phyloP scores from a whole-genome alignment of 2,113 vertebrate genomes.

The Ranitomeya imitator region DNA sequence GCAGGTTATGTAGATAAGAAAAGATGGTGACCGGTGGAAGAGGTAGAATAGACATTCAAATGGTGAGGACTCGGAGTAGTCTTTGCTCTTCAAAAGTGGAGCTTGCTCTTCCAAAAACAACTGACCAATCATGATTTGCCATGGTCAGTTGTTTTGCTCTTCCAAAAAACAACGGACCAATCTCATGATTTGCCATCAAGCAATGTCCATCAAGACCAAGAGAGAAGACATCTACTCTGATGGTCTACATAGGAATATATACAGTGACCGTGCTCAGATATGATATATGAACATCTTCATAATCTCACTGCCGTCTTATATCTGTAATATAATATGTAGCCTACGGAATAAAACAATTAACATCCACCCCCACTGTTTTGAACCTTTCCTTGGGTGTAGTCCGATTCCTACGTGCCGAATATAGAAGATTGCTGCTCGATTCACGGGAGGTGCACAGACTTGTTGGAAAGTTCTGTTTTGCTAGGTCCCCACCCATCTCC shows the following conservation, averaged over 20 bases:
- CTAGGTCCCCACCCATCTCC: neutral
- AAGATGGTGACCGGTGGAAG: neutral
- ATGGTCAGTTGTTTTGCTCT: no score
- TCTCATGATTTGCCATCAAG: neutral
- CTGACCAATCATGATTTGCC: no score
- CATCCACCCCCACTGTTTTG: neutral
- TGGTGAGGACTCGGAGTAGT: no score
- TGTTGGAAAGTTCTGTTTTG: neutral
- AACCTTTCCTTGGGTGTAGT: neutral
- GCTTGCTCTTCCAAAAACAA: no score
- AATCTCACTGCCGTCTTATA: neutral
- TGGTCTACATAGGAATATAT: neutral
- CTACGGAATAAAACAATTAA: neutral
- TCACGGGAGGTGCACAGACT: neutral
- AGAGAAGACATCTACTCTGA: neutral
- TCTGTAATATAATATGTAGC: neutral
- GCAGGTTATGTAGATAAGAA: conserved; percentile 31
- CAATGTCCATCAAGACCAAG: neutral
- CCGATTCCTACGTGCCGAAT: neutral
- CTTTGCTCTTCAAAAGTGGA: no score
- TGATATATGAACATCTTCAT: neutral
- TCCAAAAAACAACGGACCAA: no score
- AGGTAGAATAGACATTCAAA: neutral
- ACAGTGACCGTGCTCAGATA: neutral
- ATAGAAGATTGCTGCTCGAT: neutral